phyloP scores from a whole-genome alignment of 2,113 vertebrate species.

The Athene noctua region DNA sequence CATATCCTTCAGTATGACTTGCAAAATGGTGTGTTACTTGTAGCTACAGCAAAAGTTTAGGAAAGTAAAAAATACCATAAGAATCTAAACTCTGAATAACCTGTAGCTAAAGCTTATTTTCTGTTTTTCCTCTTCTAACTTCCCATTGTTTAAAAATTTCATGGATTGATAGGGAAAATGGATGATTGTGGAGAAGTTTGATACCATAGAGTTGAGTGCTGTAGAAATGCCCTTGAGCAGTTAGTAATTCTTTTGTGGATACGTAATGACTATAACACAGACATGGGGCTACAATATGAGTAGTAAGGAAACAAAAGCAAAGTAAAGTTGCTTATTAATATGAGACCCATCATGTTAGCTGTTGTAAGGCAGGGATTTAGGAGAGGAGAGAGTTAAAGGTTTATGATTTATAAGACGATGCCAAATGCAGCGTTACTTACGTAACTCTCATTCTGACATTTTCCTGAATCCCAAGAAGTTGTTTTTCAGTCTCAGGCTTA shows the following conservation, averaged over 20 bases:
- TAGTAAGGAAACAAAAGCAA: background rate
- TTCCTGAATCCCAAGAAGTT: background rate
- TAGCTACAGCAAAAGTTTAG: background rate
- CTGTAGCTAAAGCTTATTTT: background rate
- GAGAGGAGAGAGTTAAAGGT: background rate
- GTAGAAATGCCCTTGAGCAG: background rate
- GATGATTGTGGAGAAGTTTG: background rate
- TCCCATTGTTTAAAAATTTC: background rate
- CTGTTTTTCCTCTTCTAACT: background rate
- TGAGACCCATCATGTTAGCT: background rate
- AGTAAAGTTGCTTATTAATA: background rate
- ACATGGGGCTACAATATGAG: background rate
- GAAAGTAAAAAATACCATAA: background rate
- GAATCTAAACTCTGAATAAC: background rate
- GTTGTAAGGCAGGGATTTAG: background rate
- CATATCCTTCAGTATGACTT: background rate
- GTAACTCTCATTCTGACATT: background rate
- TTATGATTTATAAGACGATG: background rate
- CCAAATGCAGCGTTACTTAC: background rate
- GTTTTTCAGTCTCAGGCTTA: background rate
- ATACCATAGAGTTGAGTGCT: background rate
- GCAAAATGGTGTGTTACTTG: background rate
- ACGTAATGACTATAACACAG: accelerated
- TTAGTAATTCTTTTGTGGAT: background rate
- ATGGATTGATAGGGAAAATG: background rate